Base-by-base conservation (phyloP, 2,113 vertebrate species). In the Bubo bubo region DNA sequence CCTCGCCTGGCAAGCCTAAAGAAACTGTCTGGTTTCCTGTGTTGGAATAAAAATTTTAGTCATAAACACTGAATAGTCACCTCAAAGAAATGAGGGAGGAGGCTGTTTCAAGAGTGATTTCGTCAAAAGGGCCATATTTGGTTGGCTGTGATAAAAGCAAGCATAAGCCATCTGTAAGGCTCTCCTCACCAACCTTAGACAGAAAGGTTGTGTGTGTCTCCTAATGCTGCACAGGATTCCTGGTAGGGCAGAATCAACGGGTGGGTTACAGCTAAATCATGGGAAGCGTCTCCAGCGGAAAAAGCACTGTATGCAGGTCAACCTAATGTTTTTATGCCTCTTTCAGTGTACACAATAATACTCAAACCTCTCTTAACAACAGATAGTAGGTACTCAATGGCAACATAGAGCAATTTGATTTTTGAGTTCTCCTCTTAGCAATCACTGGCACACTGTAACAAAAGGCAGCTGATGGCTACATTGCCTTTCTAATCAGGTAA, bases 251-350 rank as follows among this genome's bases (percentile, higher is more conserved):
- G 63, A 72, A 52, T 49, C 27, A 53, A 45, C 2, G 7, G 5
- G 4, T 41, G 27, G 12, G 12, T 63, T 93, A 50, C 49, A 55
- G 32, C 30, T 86, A 34, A 71, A 79, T 58, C 52, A 49, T 62
- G 55, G 35, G 39, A 77, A 79, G 27, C 2, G 0, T 22, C 62
- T 45, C 41, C n/a, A 70, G 59, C 16, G 84, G 37, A 34, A 64
- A 53, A 84, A 62, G 16, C 13, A 45, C 7, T 0, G 0, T 32
- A n/a, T 1, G 3, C 30, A n/a, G 22, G 21, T 60, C n/a, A 74
- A 5, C 12, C 6, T 70, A 15, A 35, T 37, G 20, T 34, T 79
- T 87, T 63, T 67, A 55, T 60, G 23, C 23, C 22, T 79, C 45
- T 87, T 79, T 43, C 55, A 53, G 22, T 12, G 26, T 19, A 30